Base-by-base conservation (phyloP, 2,888 invertebrate species). In the Pachycephus smyrnensis region DNA sequence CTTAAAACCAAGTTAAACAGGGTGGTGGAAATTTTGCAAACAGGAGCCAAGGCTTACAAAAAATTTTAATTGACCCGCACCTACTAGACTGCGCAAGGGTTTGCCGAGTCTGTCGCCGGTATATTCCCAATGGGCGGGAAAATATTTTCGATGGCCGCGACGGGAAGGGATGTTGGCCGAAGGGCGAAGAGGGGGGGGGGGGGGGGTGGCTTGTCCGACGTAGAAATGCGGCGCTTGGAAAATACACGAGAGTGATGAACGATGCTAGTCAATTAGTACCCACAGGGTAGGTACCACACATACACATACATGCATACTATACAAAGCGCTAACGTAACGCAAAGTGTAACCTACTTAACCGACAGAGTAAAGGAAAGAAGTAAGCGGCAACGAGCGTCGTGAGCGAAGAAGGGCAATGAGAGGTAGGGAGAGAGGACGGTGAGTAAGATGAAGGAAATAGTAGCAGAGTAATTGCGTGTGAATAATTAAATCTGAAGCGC, bases 221-320 rank as follows among this genome's bases (percentile, higher is more conserved):
- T 31, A 3, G 33, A 31, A 15, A 23, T 3, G 71, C 12, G 12
- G 31, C 71, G 71, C 71, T 32, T 31, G 37, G 15, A 73, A 76
- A 71, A 71, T 33, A 76, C n/a, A 86, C 83, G 85, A 86, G 87
- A 88, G 88, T 90, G 90, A 90, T 91, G 89, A 90, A 91, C 89
- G 91, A 91, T 91, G 89, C 91, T 91, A 91, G 91, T 91, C 91
- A 91, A 90, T 91, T 89, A 91, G 87, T 88, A 89, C 86, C 86
- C 85, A 83, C 86, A 84, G 82, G 80, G 82, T 83, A 84, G 83
- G 82, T 82, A 81, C 76, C 32, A 15, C 35, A 35, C 68, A 74
- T 55, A 73, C 23, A 37, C 35, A 30, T 11, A 71, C 33, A 77
- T 23, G 32, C 68, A 31, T 30, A 73, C 73, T 37, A 30, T 30